Base-by-base conservation (phyloP, 2,888 invertebrate genomes). In the Drosophila pegasa region DNA sequence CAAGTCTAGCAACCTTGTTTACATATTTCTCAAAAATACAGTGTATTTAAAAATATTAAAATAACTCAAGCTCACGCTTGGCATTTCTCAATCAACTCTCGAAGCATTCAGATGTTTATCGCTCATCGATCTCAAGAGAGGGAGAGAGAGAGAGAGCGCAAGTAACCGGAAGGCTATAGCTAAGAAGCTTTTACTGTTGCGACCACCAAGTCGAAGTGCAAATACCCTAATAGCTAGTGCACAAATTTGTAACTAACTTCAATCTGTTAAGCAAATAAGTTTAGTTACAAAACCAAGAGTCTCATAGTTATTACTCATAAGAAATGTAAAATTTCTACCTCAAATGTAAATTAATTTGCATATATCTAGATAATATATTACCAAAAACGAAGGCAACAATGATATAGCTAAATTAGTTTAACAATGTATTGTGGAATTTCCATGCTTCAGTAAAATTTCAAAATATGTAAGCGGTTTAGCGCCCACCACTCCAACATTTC, bases 61-160 rank as follows among this genome's bases (percentile, higher is more conserved):
- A 22, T 18, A 29, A 5, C 22, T 29, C 9, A 12, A 35, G 5
- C 22, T 20, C 14, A n/a, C 31, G 31, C 31, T 45, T 47, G 10
- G 37, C 31, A 5, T 45, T 38, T 37, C 25, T 25, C 31, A 40
- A 38, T 2, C 18, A 8, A 33, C 45, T 25, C 41, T 33, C 38
- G n/a, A 8, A 47, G 38, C 37, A 18, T 10, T 37, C 16, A 27
- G 7, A 29, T 3, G 3, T 10, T n/a, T 8, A 18, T 31, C 48
- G 31, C 61, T 70, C 9, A 8, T 9, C 10, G 16, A 25, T 33
- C 57, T 67, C 20, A 5, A 10, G 10, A 55, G 16, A 38, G 27
- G 25, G 41, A 25, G 25, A 10, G 16, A 45, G 9, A 27, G 16
- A 14, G 1, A 10, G 2, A 5, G 20, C 12, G 12, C 25, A n/a